Conservation (phyloP, 2,888 invertebrate genomes). For the Melinopterus prodromus region DNA sequence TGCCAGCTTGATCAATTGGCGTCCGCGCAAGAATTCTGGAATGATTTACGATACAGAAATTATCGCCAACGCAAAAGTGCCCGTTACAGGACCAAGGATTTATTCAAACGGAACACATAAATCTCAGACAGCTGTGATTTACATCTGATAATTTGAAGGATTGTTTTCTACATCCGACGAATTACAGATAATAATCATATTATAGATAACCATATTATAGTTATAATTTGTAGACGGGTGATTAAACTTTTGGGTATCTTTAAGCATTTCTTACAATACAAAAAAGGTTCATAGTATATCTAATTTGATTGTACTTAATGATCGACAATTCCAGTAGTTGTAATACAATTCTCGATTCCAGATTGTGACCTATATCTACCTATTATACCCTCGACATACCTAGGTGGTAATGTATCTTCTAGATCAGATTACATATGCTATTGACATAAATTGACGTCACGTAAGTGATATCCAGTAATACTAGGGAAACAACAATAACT, state of each 20-base stretch:
- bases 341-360: too few species aligned
- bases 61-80: background rate
- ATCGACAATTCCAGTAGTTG: too few species aligned
- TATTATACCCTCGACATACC: background rate
- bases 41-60: background rate
- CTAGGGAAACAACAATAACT: background rate
- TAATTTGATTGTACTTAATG: too few species aligned
- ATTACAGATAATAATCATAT: too few species aligned
- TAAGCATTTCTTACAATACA: too few species aligned
- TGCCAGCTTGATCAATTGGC: constrained; percentile 19
- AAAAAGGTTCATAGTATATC: too few species aligned
- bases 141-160: background rate
- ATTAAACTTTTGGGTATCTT: too few species aligned
- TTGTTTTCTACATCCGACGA: too few species aligned
- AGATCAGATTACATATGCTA: background rate
- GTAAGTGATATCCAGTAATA: background rate
- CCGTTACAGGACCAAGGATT: background rate
- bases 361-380: background rate
- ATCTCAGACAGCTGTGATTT: background rate
- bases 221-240: too few species aligned
- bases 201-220: too few species aligned
- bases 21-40: background rate
- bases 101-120: background rate
- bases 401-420: background rate
- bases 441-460: background rate